Percentiles rank a stretch among this genome's conserved stretches.
Evolutionary conservation across 2,113 vertebrate genomes (phyloP).

Genomic region (Myotis davidii): DNA sequence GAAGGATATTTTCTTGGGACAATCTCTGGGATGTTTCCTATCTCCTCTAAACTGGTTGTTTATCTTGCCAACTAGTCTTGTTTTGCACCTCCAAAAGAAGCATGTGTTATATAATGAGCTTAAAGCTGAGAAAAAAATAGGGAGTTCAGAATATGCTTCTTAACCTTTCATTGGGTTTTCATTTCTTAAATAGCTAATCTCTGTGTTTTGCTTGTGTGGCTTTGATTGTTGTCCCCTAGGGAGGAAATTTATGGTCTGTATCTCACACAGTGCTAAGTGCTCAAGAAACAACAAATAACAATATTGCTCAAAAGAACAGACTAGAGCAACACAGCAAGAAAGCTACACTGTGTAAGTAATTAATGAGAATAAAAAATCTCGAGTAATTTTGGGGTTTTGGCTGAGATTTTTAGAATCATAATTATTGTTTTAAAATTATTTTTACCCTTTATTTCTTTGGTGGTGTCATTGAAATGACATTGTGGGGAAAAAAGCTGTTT

Average conservation of each 20-base stretch:
- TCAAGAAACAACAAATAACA: slow-evolving; percentile 66
- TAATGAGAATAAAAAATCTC: slow-evolving; percentile 56
- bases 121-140: slow-evolving; percentile 1
- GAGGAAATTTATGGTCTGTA: slow-evolving; percentile 51
- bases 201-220: slow-evolving; percentile 51
- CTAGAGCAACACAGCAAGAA: slow-evolving; percentile 49
- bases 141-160: slow-evolving; percentile 1
- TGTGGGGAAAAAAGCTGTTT: slow-evolving; percentile 6
- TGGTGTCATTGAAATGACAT: slow-evolving; percentile 33
- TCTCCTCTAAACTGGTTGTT: not conserved
- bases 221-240: slow-evolving; percentile 24
- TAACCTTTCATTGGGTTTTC: slow-evolving; percentile 30
- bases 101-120: not conserved
- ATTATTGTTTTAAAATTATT: slow-evolving; percentile 48
- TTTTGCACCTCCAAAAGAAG: not conserved
- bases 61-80: not conserved
- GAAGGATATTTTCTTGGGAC: not conserved
- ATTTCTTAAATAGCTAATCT: slow-evolving; percentile 54
- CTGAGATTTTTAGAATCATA: slow-evolving; percentile 43
- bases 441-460: slow-evolving; percentile 48
- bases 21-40: not conserved
- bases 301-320: slow-evolving; percentile 51
- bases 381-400: slow-evolving; percentile 1
- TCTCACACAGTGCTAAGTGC: slow-evolving; percentile 37
- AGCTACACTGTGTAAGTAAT: slow-evolving; percentile 60